phyloP scores from a whole-genome alignment of 2,113 vertebrate genomes.

The Lota lota region DNA sequence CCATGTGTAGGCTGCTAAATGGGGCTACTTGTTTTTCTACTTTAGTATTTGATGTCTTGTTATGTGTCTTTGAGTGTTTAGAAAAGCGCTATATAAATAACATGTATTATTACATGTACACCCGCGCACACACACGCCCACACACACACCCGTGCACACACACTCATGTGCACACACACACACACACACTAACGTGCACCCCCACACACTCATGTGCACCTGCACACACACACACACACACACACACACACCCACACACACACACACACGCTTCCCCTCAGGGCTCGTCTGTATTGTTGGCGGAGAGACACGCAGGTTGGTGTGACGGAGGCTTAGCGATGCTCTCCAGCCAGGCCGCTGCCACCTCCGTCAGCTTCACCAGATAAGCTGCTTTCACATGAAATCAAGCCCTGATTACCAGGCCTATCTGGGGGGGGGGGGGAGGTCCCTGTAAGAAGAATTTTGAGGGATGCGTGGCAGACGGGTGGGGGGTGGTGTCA shows the following conservation, averaged over 20 bases:
- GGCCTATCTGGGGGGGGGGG: no score
- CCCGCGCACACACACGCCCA: no score
- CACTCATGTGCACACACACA: no score
- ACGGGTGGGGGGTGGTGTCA: constrained; percentile 42
- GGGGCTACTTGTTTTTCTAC: no score
- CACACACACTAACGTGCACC: no score
- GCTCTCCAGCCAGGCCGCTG: constrained; percentile 64
- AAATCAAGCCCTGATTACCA: constrained; percentile 68
- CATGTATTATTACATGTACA: no score
- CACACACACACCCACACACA: not conserved
- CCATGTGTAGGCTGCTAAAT: no score
- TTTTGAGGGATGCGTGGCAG: constrained; percentile 66
- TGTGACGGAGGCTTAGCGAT: constrained; percentile 64
- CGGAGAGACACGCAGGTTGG: constrained; percentile 44
- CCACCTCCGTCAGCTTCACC: constrained; percentile 66
- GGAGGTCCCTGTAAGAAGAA: constrained; percentile 65
- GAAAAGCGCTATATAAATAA: no score
- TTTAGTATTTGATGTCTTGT: no score
- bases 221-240: no score
- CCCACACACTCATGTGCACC: no score
- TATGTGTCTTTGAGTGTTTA: not conserved
- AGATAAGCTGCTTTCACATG: constrained; percentile 73
- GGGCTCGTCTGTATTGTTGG: constrained; percentile 61
- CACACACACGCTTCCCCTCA: constrained; percentile 33
- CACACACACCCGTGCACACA: no score